Conservation (phyloP, 1,140 invertebrate species). For the Ips typographus region DNA sequence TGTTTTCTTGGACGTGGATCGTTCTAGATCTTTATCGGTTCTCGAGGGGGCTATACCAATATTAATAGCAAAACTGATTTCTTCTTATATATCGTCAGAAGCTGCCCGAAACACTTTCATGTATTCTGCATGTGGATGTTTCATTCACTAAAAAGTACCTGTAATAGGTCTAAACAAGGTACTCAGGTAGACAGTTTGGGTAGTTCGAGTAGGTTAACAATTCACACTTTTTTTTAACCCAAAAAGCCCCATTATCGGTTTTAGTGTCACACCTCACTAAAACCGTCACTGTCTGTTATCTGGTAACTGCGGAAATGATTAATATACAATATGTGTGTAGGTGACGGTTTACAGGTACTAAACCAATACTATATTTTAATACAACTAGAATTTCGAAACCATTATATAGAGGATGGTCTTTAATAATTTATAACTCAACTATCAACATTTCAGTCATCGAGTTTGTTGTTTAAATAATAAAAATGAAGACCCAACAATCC, state of each 20-base stretch:
- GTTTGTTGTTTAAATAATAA: background rate
- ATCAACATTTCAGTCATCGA: background rate
- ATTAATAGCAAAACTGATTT: background rate
- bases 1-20: constrained; percentile 8
- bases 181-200: background rate
- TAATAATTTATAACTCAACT: too few relatives aligned
- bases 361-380: too few relatives aligned
- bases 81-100: background rate
- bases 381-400: too few relatives aligned
- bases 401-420: too few relatives aligned
- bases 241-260: background rate
- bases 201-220: background rate
- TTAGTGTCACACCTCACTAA: background rate
- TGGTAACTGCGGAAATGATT: background rate
- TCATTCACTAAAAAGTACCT: too few relatives aligned
- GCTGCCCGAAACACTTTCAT: background rate
- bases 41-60: background rate
- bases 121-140: too few relatives aligned
- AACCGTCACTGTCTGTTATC: background rate
- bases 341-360: too few relatives aligned
- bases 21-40: constrained; percentile 9
- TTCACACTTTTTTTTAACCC: too few relatives aligned
- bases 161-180: background rate
- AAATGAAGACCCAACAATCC: constrained; percentile 1
- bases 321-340: background rate